Evolutionary conservation across 1,140 invertebrate genomes (phyloP), one percentile per base, ranked within the genome.

Genomic region (Galendromus occidentalis): DNA sequence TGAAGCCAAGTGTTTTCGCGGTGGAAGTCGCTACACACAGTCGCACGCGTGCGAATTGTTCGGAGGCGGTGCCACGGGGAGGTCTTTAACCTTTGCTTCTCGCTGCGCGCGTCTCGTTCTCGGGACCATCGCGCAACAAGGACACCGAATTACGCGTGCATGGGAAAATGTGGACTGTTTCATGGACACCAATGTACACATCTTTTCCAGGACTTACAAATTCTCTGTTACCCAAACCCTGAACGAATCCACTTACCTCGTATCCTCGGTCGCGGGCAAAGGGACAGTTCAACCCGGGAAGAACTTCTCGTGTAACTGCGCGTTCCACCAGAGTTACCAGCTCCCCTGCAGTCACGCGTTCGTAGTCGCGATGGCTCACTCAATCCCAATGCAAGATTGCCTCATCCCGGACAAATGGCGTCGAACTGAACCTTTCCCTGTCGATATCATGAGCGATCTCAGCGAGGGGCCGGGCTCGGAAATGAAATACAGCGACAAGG

Each of bases 401-500:
- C 33, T 59, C 14, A 33, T 59, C 33, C 25, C 22, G 14, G 51
- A 59, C 22, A 59, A 59, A 22, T 59, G 51, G 51, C 51, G 51
- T 14, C 51, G 51, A 25, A 59, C 51, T 17, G 51, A 59, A 17
- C 51, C 51, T 20, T 59, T 59, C 33, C 51, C 51, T 59, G 51
- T 59, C 33, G 51, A 59, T 59, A 25, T 59, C 33, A 25, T 59
- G 25, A 33, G 25, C 25, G 51, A 59, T 59, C 51, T 59, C 51
- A 33, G 25, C 51, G 51, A 59, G 25, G 14, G 25, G 2, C 51
- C 51, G 17, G 51, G 25, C 22, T 29, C 14, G 17, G 51, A 59
- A 9, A 59, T 59, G 51, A 59, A 59, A 33, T 59, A 59, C 33
- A 59, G 51, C 51, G 51, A 59, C 33, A 59, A 59, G 22, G 51